Percentiles rank a stretch among this genome's conserved stretches.
Evolutionary conservation across 2,888 invertebrate species (phyloP).

Genomic region (Epicampocera succincta): DNA sequence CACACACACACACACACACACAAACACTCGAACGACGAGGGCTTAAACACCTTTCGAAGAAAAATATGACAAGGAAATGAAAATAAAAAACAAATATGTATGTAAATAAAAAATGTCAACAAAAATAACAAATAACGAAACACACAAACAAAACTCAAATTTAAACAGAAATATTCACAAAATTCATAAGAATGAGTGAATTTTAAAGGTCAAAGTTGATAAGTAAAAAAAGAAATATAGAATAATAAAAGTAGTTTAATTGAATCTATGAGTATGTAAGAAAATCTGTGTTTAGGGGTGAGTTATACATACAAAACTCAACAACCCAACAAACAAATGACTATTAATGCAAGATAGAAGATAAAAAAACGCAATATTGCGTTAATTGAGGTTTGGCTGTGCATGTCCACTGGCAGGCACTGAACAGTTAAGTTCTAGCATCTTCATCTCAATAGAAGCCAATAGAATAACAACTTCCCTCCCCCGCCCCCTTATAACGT

Average conservation of each 20-base stretch:
- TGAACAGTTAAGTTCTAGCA: too few relatives aligned
- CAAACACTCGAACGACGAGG: background rate
- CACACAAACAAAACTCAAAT: background rate
- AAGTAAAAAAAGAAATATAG: background rate
- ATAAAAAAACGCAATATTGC: too few relatives aligned
- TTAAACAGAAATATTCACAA: background rate
- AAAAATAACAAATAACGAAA: background rate
- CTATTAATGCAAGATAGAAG: too few relatives aligned
- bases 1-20: background rate
- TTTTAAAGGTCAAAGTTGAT: conserved; percentile 42
- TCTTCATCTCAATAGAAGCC: too few relatives aligned
- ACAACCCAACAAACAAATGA: too few relatives aligned
- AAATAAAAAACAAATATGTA: conserved; percentile 5
- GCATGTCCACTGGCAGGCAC: too few relatives aligned
- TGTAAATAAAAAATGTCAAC: conserved; percentile 12
- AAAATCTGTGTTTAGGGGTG: too few relatives aligned
- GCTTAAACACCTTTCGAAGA: conserved; percentile 10
- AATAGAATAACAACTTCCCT: too few relatives aligned
- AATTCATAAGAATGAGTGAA: conserved; percentile 5
- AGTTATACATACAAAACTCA: too few relatives aligned
- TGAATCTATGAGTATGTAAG: too few relatives aligned
- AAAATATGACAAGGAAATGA: conserved; percentile 37
- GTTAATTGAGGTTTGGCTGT: too few relatives aligned
- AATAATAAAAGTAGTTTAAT: background rate
- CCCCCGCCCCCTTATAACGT: too few relatives aligned